phyloP scores from a whole-genome alignment of 1,140 invertebrate genomes.

The Zaprionus gabonicus region DNA sequence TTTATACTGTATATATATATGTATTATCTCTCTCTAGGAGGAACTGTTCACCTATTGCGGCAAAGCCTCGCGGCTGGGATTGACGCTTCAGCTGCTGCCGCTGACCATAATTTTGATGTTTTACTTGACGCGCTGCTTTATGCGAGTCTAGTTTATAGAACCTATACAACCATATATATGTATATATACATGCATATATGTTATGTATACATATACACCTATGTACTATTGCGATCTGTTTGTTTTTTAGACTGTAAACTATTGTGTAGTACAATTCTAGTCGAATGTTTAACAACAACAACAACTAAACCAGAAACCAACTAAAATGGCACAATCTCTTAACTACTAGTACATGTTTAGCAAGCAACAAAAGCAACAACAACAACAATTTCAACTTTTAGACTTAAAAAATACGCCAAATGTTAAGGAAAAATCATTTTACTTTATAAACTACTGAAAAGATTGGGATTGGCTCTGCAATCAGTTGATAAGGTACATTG shows the following conservation, averaged over 20 bases:
- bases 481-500: neutral
- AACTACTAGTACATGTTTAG: constrained; percentile 57
- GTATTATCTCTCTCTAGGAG: constrained; percentile 48
- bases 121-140: constrained; percentile 75
- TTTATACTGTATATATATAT: neutral
- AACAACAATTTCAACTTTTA: constrained; percentile 71
- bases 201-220: constrained; percentile 25
- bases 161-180: constrained; percentile 47
- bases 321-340: constrained; percentile 65
- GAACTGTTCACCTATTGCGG: constrained; percentile 79
- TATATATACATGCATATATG: constrained; percentile 50
- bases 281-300: constrained; percentile 71
- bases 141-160: constrained; percentile 64
- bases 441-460: constrained; percentile 30
- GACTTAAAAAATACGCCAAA: constrained; percentile 77
- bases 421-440: constrained; percentile 61
- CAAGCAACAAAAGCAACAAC: constrained; percentile 50
- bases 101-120: constrained; percentile 80
- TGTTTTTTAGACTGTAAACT: constrained; percentile 64
- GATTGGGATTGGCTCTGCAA: neutral
- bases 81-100: constrained; percentile 69
- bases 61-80: constrained; percentile 69
- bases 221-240: constrained; percentile 63
- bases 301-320: constrained; percentile 32
- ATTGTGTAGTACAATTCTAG: constrained; percentile 73